Evolutionary conservation across 23 tunicate genomes (phyloP).

Genomic region (Ascidia mentula): DNA sequence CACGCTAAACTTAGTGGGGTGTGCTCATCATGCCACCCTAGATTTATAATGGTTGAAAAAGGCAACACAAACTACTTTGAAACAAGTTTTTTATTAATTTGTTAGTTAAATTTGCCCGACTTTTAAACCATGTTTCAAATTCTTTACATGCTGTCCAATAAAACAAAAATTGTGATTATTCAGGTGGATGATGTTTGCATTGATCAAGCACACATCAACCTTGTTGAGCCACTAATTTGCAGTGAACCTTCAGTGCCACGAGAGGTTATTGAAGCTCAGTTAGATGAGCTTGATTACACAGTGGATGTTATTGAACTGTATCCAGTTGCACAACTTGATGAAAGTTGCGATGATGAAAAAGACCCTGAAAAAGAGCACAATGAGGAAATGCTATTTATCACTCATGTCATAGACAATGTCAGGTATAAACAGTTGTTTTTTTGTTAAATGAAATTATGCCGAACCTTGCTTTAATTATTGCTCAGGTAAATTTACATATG

Average conservation of each 20-base stretch:
- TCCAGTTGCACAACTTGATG: conserved; percentile 51
- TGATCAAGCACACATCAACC: conserved; percentile 74
- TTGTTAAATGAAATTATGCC: too few relatives aligned
- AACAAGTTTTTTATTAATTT: too few relatives aligned
- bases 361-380: conserved; percentile 33
- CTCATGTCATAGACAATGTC: conserved; percentile 60
- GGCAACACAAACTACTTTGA: too few relatives aligned
- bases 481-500: too few relatives aligned
- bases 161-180: background rate
- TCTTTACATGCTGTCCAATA: too few relatives aligned
- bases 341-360: conserved; percentile 23
- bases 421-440: conserved; percentile 43
- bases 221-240: conserved; percentile 61
- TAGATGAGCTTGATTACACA: conserved; percentile 66
- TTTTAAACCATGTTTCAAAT: too few relatives aligned
- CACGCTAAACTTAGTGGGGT: too few relatives aligned
- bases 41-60: too few relatives aligned
- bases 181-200: conserved; percentile 79
- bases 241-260: conserved; percentile 49
- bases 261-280: conserved; percentile 74
- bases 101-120: too few relatives aligned
- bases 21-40: too few relatives aligned
- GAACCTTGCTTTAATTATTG: too few relatives aligned
- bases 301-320: conserved; percentile 78
- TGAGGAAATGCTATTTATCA: conserved; percentile 8